phyloP scores from a whole-genome alignment of 2,888 invertebrate species.

The Deilephila elpenor region DNA sequence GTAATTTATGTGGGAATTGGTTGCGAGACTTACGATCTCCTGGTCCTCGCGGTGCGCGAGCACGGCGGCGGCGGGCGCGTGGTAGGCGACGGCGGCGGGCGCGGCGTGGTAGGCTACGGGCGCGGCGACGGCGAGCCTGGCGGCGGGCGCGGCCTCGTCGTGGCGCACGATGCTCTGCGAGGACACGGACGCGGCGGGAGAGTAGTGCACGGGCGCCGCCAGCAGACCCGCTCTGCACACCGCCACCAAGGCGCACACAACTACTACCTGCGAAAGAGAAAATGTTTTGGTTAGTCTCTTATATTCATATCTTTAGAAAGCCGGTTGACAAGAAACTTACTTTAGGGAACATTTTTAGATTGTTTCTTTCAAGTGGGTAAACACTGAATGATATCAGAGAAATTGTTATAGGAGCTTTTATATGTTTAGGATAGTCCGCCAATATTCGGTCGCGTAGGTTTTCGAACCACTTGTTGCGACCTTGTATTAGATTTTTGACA shows the following conservation, averaged over 20 bases:
- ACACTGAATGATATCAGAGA: neutral
- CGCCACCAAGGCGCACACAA: conserved; percentile 47
- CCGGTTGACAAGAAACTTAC: neutral
- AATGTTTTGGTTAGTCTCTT: neutral
- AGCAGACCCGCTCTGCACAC: conserved; percentile 49
- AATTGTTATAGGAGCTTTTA: neutral
- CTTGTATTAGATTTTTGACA: conserved; percentile 19
- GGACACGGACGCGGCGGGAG: conserved; percentile 58
- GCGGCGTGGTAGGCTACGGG: conserved; percentile 43
- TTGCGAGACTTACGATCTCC: conserved; percentile 27
- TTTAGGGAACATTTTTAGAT: conserved; percentile 17
- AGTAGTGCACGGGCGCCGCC: conserved; percentile 62
- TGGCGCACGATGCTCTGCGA: conserved; percentile 62
- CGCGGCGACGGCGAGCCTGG: conserved; percentile 38
- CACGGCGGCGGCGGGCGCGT: conserved; percentile 50
- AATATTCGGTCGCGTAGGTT: neutral
- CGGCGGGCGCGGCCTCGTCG: conserved; percentile 55
- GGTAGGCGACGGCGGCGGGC: conserved; percentile 50
- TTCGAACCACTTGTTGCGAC: conserved; percentile 1
- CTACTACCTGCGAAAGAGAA: conserved; percentile 43
- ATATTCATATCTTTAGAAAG: neutral
- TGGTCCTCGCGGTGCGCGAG: conserved; percentile 63
- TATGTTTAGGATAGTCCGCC: too few species aligned
- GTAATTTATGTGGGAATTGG: neutral
- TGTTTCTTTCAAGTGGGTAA: neutral